These are phyloP conservation scores for Esperia sulphurella DNA, from an alignment of 2,888 invertebrate genomes.

Conservation along the genomic window DNA sequence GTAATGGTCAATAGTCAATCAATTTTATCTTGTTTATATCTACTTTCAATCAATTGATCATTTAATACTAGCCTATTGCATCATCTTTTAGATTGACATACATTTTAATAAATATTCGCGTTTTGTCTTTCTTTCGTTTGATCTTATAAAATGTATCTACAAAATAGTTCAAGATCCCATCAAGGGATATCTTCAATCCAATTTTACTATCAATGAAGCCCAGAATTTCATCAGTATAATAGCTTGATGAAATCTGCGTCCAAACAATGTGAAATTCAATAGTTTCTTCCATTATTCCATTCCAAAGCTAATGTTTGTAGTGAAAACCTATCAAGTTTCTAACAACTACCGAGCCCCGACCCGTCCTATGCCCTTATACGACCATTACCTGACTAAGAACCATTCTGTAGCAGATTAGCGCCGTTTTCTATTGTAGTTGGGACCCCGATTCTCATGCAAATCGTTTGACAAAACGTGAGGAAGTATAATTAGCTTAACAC, in stretches of 20 bases:
- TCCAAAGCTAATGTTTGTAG: conserved; percentile 60
- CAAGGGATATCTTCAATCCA: neutral
- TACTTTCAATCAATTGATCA: too few relatives aligned
- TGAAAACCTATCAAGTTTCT: conserved; percentile 71
- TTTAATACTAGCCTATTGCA: too few relatives aligned
- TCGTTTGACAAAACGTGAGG: conserved; percentile 70
- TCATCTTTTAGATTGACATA: too few relatives aligned
- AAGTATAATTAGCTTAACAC: conserved; percentile 74
- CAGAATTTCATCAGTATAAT: conserved; percentile 24
- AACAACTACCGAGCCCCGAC: conserved; percentile 45
- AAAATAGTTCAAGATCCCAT: too few relatives aligned
- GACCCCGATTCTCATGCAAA: conserved; percentile 72
- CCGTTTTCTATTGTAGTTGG: conserved; percentile 55
- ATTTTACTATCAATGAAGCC: conserved; percentile 4
- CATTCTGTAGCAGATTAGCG: conserved; percentile 53
- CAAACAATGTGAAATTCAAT: conserved; percentile 56
- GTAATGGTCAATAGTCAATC: neutral
- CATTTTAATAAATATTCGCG: neutral
- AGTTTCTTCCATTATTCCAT: conserved; percentile 37
- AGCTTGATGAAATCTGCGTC: conserved; percentile 40
- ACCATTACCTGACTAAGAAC: conserved; percentile 39
- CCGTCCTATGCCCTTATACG: conserved; percentile 34
- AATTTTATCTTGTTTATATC: neutral
- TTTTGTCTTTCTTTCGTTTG: too few relatives aligned
- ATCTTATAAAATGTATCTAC: too few relatives aligned